Evolutionary conservation across 2,888 invertebrate species (phyloP).

Genomic region (Lepidochrysops patricia): DNA sequence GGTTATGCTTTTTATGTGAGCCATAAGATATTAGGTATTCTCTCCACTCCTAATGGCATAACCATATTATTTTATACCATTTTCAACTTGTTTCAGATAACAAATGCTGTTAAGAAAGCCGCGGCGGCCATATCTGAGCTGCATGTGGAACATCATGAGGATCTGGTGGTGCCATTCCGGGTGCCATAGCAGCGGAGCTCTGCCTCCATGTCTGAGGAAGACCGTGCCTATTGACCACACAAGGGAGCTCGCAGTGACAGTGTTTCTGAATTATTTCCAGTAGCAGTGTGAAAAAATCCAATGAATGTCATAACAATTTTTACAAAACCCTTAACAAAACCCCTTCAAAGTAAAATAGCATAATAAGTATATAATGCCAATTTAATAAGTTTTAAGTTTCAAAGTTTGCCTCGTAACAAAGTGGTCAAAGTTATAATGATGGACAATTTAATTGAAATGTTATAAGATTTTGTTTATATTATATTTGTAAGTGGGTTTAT

Average conservation of each 20-base stretch:
- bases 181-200: constrained; percentile 74
- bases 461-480: constrained; percentile 1
- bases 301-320: no score
- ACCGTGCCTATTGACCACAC: constrained; percentile 20
- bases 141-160: constrained; percentile 91
- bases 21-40: no score
- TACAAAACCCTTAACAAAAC: no score
- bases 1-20: no score
- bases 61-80: background rate
- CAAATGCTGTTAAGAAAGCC: constrained; percentile 79
- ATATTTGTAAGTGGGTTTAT: background rate
- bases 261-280: background rate
- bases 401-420: background rate
- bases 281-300: no score
- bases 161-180: constrained; percentile 90
- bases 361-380: no score
- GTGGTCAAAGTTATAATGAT: background rate
- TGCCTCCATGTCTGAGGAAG: constrained; percentile 28
- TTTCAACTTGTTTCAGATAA: constrained; percentile 75
- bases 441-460: constrained; percentile 10
- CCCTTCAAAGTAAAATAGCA: no score
- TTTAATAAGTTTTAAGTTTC: background rate
- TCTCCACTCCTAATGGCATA: no score
- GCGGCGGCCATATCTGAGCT: constrained; percentile 83
- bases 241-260: background rate